Conservation (phyloP, 2,113 vertebrate genomes). For the Centropristis striata region DNA sequence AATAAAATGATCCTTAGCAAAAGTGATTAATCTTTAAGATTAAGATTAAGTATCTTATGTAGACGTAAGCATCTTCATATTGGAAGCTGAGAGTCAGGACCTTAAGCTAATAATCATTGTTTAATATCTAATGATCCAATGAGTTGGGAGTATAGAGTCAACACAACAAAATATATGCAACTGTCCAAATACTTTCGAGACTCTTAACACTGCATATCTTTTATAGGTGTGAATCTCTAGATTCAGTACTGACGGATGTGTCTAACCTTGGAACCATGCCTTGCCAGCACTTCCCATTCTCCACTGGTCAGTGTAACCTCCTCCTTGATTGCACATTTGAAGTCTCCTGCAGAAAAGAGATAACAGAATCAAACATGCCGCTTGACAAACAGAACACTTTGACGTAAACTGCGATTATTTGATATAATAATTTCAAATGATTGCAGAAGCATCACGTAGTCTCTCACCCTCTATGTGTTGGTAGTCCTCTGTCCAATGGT, state of each 20-base stretch:
- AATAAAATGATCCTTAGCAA: background rate
- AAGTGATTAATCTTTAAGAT: too few relatives aligned
- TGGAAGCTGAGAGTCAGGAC: background rate
- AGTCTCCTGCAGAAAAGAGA: constrained; percentile 87
- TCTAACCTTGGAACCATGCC: constrained; percentile 95
- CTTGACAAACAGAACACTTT: background rate
- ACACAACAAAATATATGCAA: background rate
- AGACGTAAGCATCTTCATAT: background rate
- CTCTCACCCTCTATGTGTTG: constrained; percentile 88
- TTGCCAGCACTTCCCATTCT: constrained; percentile 95
- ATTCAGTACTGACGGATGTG: background rate
- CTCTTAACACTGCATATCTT: background rate
- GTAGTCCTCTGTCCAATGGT: constrained; percentile 88
- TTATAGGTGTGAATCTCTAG: background rate
- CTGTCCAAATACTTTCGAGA: background rate
- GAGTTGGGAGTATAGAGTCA: background rate
- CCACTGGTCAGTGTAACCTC: constrained; percentile 93
- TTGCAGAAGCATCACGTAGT: background rate
- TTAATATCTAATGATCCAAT: too few relatives aligned
- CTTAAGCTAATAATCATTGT: background rate
- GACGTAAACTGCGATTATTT: background rate
- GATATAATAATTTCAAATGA: background rate
- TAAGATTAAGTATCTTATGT: background rate
- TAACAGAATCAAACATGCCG: constrained; percentile 11
- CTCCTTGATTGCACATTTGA: constrained; percentile 93